phyloP scores from a whole-genome alignment of 2,113 vertebrate genomes.

The Catharus fuscescens region DNA sequence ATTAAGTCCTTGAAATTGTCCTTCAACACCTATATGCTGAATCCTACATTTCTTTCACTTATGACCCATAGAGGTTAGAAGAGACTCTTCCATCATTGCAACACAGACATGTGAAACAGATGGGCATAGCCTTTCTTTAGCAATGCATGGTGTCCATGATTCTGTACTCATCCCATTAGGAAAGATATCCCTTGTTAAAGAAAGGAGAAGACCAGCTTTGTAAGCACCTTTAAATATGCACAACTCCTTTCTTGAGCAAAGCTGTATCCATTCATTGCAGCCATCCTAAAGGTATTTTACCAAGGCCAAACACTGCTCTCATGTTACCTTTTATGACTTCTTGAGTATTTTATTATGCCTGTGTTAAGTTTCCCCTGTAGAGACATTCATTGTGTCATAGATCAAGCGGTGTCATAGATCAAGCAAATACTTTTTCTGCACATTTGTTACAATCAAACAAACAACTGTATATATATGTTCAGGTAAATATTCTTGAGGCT shows the following conservation, averaged over 20 bases:
- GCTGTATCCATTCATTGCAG: constrained; percentile 21
- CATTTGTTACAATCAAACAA: too few species aligned
- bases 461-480: constrained; percentile 35
- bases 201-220: constrained; percentile 53
- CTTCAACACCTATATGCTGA: not conserved
- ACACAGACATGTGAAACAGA: not conserved
- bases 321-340: constrained; percentile 58
- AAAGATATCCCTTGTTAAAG: not conserved
- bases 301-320: constrained; percentile 36
- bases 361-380: constrained; percentile 36
- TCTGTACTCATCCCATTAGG: constrained; percentile 22
- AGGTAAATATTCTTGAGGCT: constrained; percentile 51
- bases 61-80: constrained; percentile 32
- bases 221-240: constrained; percentile 54
- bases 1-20: constrained; percentile 6
- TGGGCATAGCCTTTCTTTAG: constrained; percentile 18
- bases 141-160: constrained; percentile 15
- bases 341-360: constrained; percentile 57
- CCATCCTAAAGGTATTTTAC: constrained; percentile 49
- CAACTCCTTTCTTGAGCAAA: constrained; percentile 43
- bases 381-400: constrained; percentile 64
- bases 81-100: not conserved
- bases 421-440: constrained; percentile 52
- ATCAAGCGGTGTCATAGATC: constrained; percentile 67
- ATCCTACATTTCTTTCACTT: constrained; percentile 5